A percentile compares a stretch with the other conserved stretches of the same genome.
Conservation (phyloP, 2,113 vertebrate genomes). For the Puffinus mauretanicus region DNA sequence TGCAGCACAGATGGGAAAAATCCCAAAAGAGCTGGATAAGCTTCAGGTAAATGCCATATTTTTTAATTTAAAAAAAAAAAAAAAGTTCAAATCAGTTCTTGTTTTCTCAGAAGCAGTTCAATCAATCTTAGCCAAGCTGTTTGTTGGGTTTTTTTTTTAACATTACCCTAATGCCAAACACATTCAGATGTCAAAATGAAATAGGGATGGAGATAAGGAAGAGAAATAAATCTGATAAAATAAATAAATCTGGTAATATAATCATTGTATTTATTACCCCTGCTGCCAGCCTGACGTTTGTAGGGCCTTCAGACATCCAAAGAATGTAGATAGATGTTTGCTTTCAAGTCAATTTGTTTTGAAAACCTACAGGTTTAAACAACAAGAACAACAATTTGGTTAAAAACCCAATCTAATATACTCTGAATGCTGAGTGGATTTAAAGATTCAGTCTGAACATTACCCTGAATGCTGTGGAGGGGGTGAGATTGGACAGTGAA, state of each 20-base stretch:
- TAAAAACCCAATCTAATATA: neutral
- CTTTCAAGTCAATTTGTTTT: neutral
- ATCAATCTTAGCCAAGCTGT: neutral
- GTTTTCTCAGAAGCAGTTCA: conserved; percentile 2
- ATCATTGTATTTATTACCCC: neutral
- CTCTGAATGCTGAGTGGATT: neutral
- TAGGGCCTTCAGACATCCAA: neutral
- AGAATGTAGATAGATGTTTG: neutral
- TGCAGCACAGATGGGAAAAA: neutral
- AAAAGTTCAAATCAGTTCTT: neutral
- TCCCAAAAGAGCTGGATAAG: neutral
- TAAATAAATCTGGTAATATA: neutral
- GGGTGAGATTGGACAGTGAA: neutral
- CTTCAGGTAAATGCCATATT: neutral
- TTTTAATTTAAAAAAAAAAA: neutral
- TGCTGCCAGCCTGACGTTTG: neutral
- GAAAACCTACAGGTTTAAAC: neutral
- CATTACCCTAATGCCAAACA: conserved; percentile 1
- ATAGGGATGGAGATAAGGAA: neutral
- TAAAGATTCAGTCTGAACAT: neutral
- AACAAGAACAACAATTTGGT: neutral
- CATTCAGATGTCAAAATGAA: neutral
- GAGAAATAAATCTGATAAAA: neutral
- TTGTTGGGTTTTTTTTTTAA: neutral
- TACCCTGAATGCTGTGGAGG: neutral